These are phyloP conservation scores for Hemibagrus wyckioides DNA, from an alignment of 2,113 vertebrate genomes.

Conservation along the genomic window DNA sequence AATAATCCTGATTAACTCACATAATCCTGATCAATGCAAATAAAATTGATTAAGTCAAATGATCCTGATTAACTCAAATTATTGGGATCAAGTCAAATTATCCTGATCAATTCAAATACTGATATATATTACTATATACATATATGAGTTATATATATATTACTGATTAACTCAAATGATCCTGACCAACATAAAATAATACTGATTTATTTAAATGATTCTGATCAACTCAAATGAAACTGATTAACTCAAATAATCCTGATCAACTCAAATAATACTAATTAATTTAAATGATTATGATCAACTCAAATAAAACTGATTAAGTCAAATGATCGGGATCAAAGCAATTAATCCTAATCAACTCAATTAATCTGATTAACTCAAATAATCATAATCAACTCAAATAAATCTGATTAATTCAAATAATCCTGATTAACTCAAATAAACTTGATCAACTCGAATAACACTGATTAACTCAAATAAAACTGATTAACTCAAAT, in stretches of 20 bases:
- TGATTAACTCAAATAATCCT: background rate
- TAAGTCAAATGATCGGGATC: background rate
- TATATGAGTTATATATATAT: no score
- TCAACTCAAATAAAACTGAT: background rate
- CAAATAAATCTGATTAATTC: background rate
- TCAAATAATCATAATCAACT: background rate
- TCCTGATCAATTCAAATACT: no score
- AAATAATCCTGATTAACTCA: background rate
- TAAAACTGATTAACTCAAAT: background rate
- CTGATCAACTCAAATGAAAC: fast-evolving
- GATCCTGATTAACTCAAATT: background rate
- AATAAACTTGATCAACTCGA: background rate
- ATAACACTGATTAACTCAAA: background rate
- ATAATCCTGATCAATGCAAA: background rate
- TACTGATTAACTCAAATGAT: no score
- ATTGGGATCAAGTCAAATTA: background rate
- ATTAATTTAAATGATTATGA: background rate
- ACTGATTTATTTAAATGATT: no score
- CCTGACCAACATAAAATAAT: no score
- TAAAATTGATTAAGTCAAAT: background rate
- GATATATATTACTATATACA: no score
- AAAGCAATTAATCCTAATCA: background rate
- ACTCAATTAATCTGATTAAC: background rate
- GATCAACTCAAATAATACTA: background rate
- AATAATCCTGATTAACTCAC: background rate